These are phyloP conservation scores for Lepidonotus clava DNA, from an alignment of 2,888 invertebrate genomes.

Conservation along the genomic window DNA sequence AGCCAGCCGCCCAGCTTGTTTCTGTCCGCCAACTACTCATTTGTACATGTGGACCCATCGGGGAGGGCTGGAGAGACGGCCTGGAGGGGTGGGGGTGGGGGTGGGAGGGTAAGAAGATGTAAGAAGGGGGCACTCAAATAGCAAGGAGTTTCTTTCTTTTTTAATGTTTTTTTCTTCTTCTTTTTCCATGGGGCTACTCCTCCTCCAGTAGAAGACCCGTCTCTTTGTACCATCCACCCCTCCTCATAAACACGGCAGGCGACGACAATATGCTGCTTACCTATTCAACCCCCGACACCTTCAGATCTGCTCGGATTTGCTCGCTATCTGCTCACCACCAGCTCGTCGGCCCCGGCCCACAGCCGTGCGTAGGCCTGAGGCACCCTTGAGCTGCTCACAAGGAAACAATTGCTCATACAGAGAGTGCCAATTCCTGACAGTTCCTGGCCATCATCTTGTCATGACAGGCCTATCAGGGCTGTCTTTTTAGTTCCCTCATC, in stretches of 20 bases:
- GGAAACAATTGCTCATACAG: constrained; percentile 39
- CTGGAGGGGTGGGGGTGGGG: not conserved
- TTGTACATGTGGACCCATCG: constrained; percentile 21
- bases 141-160: too few relatives aligned
- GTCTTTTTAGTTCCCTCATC: constrained; percentile 38
- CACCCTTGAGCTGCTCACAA: constrained; percentile 6
- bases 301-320: constrained; percentile 35
- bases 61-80: not conserved
- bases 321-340: not conserved
- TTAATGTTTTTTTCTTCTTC: too few relatives aligned
- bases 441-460: constrained; percentile 1
- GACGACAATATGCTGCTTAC: not conserved
- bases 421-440: constrained; percentile 48
- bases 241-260: not conserved
- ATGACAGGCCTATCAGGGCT: constrained; percentile 31
- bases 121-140: not conserved
- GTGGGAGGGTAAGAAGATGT: not conserved
- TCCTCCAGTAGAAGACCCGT: not conserved
- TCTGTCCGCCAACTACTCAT: constrained; percentile 31
- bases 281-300: constrained; percentile 23
- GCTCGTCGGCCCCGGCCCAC: not conserved
- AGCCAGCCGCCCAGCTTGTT: not conserved
- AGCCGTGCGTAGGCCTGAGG: too few relatives aligned
- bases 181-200: too few relatives aligned
- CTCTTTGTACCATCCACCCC: not conserved